Evolutionary conservation across 2,113 vertebrate species (phyloP).

Genomic region (Pelusios castaneus): DNA sequence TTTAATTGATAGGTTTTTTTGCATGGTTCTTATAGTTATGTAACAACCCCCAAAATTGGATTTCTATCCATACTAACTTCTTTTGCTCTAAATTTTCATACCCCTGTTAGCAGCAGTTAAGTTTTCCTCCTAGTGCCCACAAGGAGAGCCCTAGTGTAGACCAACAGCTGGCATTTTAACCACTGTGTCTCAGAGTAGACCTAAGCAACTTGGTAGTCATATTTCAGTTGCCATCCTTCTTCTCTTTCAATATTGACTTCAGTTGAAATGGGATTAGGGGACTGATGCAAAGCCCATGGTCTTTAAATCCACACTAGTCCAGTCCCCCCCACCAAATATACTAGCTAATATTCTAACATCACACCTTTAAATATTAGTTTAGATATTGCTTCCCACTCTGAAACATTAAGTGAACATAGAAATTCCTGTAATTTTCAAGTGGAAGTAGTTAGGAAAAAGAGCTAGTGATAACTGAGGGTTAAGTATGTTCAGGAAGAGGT

Average conservation of each 20-base stretch:
- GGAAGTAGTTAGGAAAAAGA: not conserved
- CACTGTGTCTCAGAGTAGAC: not conserved
- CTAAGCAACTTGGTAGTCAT: not conserved
- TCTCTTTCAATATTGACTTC: not conserved
- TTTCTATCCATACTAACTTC: constrained; percentile 23
- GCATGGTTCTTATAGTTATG: not conserved
- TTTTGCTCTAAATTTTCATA: not conserved
- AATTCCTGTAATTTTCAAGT: not conserved
- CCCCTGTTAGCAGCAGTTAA: not conserved
- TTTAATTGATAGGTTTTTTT: not conserved
- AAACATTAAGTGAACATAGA: not conserved
- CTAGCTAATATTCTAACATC: not conserved
- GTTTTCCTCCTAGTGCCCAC: not conserved
- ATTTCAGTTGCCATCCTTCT: not conserved
- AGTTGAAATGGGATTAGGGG: not conserved
- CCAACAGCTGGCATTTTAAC: not conserved
- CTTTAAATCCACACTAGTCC: not conserved
- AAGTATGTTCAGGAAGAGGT: not conserved
- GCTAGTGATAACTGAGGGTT: not conserved
- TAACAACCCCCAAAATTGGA: constrained; percentile 7
- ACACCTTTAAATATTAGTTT: not conserved
- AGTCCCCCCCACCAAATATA: not conserved
- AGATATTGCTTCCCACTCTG: not conserved
- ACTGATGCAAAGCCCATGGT: not conserved
- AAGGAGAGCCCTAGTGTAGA: not conserved